A percentile compares a stretch with the other conserved stretches of the same genome.
Evolutionary conservation across 2,113 vertebrate genomes (phyloP).

Genomic region (Hiodon alosoides): DNA sequence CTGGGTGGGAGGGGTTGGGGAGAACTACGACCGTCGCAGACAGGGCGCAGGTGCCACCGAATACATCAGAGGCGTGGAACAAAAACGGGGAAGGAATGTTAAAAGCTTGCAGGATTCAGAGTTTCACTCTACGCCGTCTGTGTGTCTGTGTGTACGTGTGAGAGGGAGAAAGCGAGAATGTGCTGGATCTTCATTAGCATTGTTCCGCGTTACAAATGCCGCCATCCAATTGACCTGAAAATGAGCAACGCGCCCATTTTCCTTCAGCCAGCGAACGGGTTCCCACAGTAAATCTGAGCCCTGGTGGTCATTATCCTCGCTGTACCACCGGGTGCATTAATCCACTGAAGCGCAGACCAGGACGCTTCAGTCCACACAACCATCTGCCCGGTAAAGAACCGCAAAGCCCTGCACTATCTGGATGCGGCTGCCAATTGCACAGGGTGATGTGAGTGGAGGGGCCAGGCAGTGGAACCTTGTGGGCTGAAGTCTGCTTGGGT

Average conservation of each 20-base stretch:
- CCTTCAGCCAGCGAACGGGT: too few species aligned
- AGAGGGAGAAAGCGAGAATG: too few species aligned
- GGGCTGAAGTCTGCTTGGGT: background rate
- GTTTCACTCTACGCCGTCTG: too few species aligned
- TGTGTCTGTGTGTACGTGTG: too few species aligned
- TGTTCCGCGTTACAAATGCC: too few species aligned
- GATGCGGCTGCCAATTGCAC: background rate
- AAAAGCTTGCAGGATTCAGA: too few species aligned
- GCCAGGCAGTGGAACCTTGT: background rate
- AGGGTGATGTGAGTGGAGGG: background rate
- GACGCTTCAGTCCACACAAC: too few species aligned
- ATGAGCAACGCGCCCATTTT: too few species aligned
- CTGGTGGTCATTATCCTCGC: background rate
- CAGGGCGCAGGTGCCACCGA: background rate
- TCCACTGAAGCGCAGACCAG: background rate
- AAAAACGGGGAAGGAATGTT: too few species aligned
- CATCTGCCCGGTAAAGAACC: background rate
- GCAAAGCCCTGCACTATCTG: background rate
- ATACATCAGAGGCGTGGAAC: background rate
- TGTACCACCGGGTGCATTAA: background rate
- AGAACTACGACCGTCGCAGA: conserved; percentile 13
- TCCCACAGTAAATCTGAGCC: background rate
- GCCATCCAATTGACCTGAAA: too few species aligned
- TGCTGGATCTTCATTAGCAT: too few species aligned
- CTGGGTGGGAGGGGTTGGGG: conserved; percentile 22